These are phyloP conservation scores for Xyrauchen texanus DNA, from an alignment of 2,113 vertebrate genomes.

Conservation along the genomic window DNA sequence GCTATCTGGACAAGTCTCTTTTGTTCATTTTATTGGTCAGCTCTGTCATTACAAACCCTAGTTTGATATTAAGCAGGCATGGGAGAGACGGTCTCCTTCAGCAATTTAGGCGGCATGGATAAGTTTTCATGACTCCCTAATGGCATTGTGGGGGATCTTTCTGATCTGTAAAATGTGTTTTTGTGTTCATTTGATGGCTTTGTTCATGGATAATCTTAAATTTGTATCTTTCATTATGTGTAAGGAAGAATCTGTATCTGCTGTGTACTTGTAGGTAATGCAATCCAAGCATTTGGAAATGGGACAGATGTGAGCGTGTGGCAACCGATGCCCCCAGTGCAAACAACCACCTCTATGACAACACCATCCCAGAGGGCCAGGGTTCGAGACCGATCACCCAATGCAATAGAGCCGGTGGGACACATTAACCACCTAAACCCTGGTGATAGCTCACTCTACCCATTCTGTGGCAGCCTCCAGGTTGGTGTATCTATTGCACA, in stretches of 20 bases:
- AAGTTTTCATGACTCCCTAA: too few relatives aligned
- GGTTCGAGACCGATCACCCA: conserved; percentile 56
- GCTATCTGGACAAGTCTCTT: too few relatives aligned
- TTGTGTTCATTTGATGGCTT: too few relatives aligned
- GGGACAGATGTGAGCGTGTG: conserved; percentile 92
- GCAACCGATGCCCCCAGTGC: conserved; percentile 84
- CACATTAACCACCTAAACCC: conserved; percentile 79
- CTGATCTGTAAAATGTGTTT: too few relatives aligned
- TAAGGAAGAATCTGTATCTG: neutral
- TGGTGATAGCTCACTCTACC: conserved; percentile 69
- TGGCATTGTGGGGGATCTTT: too few relatives aligned
- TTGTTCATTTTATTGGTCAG: too few relatives aligned
- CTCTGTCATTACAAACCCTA: too few relatives aligned
- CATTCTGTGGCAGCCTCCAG: conserved; percentile 90
- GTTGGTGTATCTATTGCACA: conserved; percentile 66
- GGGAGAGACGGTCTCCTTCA: too few relatives aligned
- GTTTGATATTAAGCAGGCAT: too few relatives aligned
- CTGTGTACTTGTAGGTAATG: conserved; percentile 79
- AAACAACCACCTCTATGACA: conserved; percentile 78
- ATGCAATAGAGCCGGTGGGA: conserved; percentile 71
- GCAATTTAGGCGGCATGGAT: too few relatives aligned
- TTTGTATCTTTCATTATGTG: too few relatives aligned
- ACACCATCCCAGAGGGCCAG: conserved; percentile 75
- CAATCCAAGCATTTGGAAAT: conserved; percentile 96
- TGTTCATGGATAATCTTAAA: too few relatives aligned